Evolutionary conservation across 2,888 invertebrate species (phyloP).

Genomic region (Euzetes globulus): DNA sequence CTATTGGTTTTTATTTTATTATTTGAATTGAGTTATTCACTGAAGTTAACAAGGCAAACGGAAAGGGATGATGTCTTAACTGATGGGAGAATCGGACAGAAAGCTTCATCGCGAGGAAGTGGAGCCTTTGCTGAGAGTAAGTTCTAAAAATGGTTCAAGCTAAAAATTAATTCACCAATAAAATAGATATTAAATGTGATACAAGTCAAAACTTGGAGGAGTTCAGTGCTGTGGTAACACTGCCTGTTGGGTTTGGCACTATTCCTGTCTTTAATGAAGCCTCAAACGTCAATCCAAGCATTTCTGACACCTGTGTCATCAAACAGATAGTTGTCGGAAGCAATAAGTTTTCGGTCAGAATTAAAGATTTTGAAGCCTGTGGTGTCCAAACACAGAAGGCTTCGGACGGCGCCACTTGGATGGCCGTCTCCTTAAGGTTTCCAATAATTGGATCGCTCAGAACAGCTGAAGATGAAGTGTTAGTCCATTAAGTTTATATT

Average conservation of each 20-base stretch:
- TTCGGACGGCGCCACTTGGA: slow-evolving; percentile 42
- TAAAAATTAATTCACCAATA: neutral
- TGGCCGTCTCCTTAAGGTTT: slow-evolving; percentile 44
- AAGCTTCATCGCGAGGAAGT: neutral
- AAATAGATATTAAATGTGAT: slow-evolving; percentile 43
- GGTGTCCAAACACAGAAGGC: slow-evolving; percentile 39
- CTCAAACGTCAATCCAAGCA: slow-evolving; percentile 3
- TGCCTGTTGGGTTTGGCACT: slow-evolving; percentile 39
- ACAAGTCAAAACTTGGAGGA: slow-evolving; percentile 38
- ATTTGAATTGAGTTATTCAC: neutral
- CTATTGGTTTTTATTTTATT: neutral
- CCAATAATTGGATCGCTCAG: slow-evolving; percentile 44
- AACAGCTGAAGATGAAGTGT: slow-evolving; percentile 45
- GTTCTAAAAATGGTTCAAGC: neutral
- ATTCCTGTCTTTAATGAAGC: slow-evolving; percentile 41
- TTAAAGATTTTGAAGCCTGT: slow-evolving; percentile 39
- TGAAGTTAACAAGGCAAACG: slow-evolving; percentile 4
- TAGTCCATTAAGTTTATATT: neutral
- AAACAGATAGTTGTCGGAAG: slow-evolving; percentile 26
- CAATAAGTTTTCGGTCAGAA: slow-evolving; percentile 35
- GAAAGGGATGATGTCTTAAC: slow-evolving; percentile 3
- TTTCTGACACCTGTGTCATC: slow-evolving; percentile 38
- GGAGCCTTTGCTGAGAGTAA: slow-evolving; percentile 19
- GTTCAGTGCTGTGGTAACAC: slow-evolving; percentile 42
- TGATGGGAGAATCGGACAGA: slow-evolving; percentile 3